A percentile compares a stretch with the other conserved stretches of the same genome.
Conservation (phyloP, 2,888 invertebrate genomes). For the Diaprepes abbreviatus region DNA sequence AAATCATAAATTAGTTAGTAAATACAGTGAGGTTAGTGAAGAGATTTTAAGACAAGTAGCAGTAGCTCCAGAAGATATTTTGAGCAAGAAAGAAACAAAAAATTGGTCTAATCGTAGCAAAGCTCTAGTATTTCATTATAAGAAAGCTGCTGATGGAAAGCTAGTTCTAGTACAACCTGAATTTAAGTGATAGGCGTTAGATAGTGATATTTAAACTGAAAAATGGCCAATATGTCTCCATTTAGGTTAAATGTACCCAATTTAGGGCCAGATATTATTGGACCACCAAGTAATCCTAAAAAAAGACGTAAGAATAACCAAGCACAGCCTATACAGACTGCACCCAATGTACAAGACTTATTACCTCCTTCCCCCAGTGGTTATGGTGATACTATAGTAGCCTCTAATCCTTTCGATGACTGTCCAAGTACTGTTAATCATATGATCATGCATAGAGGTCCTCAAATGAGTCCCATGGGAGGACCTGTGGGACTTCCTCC, state of each 20-base stretch:
- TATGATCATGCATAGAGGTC: slow-evolving; percentile 61
- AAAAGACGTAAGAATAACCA: slow-evolving; percentile 85
- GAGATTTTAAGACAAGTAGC: slow-evolving; percentile 62
- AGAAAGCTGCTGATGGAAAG: slow-evolving; percentile 65
- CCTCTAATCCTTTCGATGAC: slow-evolving; percentile 96
- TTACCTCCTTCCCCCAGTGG: slow-evolving; percentile 89
- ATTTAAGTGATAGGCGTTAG: slow-evolving; percentile 46
- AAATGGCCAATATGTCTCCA: slow-evolving; percentile 67
- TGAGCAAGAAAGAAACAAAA: slow-evolving; percentile 70
- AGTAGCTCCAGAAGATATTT: slow-evolving; percentile 68
- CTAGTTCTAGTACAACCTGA: slow-evolving; percentile 52
- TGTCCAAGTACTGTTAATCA: slow-evolving; percentile 73
- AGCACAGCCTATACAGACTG: slow-evolving; percentile 77
- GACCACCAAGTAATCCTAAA: slow-evolving; percentile 87
- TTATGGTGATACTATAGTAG: slow-evolving; percentile 94
- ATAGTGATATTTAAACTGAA: slow-evolving; percentile 28
- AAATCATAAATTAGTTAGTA: not conserved
- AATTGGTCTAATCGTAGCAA: slow-evolving; percentile 72
- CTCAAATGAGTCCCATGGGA: slow-evolving; percentile 59
- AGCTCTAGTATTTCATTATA: slow-evolving; percentile 70
- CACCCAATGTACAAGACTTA: slow-evolving; percentile 82
- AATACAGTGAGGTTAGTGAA: slow-evolving; percentile 50
- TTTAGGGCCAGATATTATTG: slow-evolving; percentile 71
- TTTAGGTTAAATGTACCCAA: slow-evolving; percentile 66
- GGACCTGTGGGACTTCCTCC: slow-evolving; percentile 72